Evolutionary conservation across 2,797 vertebrate genomes (phyloP), one percentile per base, ranked within the genome.

Genomic region (Syncerus caffer): DNA sequence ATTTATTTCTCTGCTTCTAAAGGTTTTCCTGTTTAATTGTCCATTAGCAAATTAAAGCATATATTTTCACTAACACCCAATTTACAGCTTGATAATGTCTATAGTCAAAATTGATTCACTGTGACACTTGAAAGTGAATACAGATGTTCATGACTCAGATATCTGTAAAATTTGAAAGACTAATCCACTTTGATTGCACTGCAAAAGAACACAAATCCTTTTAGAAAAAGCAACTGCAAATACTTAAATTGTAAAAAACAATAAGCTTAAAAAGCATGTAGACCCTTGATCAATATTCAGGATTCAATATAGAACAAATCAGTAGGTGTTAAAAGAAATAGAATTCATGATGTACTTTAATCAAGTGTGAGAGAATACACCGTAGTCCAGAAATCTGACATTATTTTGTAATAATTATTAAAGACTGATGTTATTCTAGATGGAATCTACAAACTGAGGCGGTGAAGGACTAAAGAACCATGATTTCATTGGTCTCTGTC

Each of bases 211-310:
- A 93, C 86, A 97, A 97, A 93, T n/a, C 31, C 53, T 96, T 89
- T 91, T 97, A 34, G 31, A 90, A 83, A 84, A 93, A 98, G 74
- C 96, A 98, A 96, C 89, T 0, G 14, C 62, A 97, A 97, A 96
- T 96, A 98, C 91, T 98, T 98, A 92, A 96, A 84, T 29, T 85
- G 55, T 89, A 88, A 96, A 98, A 98, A 97, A 89, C 71, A 96
- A 89, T 74, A 85, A 45, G 93, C 96, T 98, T 98, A 95, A 95
- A 98, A 96, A 98, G 47, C 55, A 89, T 25, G 6, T 60, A 97
- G 64, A 57, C 97, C 79, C 94, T 97, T 97, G 96, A 97, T 97
- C 95, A 98, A 97, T 95, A 98, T 89, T 96, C 91, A 96, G 84
- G 57, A 88, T 85, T 79, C 27, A 47, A 23, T 7, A 13, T 27